A percentile compares a stretch with the other conserved stretches of the same genome.
phyloP scores from a whole-genome alignment of 2,888 invertebrate genomes.

The Nomada fabriciana region DNA sequence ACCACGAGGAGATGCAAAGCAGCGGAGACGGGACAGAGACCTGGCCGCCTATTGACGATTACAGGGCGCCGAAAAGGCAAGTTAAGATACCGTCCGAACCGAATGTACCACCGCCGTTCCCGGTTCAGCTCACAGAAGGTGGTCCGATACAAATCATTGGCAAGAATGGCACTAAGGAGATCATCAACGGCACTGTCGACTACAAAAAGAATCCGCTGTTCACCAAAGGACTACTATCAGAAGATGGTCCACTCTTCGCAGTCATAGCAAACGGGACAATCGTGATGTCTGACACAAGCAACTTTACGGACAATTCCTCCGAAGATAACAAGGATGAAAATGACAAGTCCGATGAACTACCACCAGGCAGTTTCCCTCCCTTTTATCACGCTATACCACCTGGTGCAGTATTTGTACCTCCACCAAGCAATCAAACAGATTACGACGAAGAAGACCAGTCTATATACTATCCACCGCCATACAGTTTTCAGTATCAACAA shows the following conservation, averaged over 20 bases:
- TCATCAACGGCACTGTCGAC: conserved; percentile 80
- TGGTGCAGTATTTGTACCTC: conserved; percentile 86
- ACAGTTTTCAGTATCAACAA: conserved; percentile 93
- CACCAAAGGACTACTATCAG: conserved; percentile 83
- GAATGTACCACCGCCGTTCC: conserved; percentile 96
- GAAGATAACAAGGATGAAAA: conserved; percentile 68
- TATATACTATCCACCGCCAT: conserved; percentile 95
- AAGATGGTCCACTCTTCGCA: conserved; percentile 86
- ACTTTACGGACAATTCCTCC: conserved; percentile 83
- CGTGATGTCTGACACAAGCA: conserved; percentile 30
- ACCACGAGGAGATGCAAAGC: conserved; percentile 65
- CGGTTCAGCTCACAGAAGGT: conserved; percentile 93
- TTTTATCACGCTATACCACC: conserved; percentile 87
- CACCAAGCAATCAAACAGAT: conserved; percentile 88
- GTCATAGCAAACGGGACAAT: conserved; percentile 85
- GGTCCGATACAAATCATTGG: conserved; percentile 95
- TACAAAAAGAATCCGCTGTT: conserved; percentile 79
- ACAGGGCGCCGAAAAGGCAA: conserved; percentile 92
- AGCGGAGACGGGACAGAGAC: conserved; percentile 54
- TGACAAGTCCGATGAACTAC: conserved; percentile 85
- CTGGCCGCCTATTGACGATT: conserved; percentile 94
- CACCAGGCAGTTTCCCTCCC: conserved; percentile 72
- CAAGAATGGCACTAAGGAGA: conserved; percentile 90
- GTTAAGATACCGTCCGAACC: conserved; percentile 93
- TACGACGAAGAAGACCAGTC: conserved; percentile 96